Evolutionary conservation across 2,113 vertebrate species (phyloP).

Genomic region (Poeciliopsis prolifica): DNA sequence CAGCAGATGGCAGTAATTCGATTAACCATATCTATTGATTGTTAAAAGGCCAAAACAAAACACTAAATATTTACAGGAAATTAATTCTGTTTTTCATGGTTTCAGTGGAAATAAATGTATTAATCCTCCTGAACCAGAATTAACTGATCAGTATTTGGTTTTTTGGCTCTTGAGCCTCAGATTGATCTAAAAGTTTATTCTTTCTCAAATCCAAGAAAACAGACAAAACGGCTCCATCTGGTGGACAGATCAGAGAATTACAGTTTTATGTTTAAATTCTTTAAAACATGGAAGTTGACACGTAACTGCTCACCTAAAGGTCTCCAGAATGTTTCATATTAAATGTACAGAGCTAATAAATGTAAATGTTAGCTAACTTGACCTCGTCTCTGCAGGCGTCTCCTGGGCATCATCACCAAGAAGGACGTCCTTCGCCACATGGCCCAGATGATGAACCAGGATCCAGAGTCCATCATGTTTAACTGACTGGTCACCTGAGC

Average conservation of each 20-base stretch:
- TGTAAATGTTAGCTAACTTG: no score
- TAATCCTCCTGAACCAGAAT: no score
- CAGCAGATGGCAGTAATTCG: no score
- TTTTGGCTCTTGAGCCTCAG: no score
- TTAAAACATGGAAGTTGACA: not conserved
- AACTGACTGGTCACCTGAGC: constrained; percentile 75
- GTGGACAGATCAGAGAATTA: not conserved
- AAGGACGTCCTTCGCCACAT: constrained; percentile 98
- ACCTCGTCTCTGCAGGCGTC: constrained; percentile 63
- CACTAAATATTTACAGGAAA: not conserved
- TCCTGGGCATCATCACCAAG: constrained; percentile 89
- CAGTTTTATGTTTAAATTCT: not conserved
- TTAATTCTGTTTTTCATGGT: no score
- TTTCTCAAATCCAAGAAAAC: not conserved
- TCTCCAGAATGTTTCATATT: not conserved
- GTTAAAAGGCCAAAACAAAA: not conserved
- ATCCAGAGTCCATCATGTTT: constrained; percentile 98
- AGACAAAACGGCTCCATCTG: not conserved
- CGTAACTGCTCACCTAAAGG: no score
- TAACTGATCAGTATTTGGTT: no score
- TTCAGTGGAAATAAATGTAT: no score
- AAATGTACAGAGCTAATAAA: not conserved
- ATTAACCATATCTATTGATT: not conserved
- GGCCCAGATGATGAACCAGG: constrained; percentile 99
- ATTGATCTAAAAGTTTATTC: not conserved